A percentile compares a stretch with the other conserved stretches of the same genome.
Conservation (phyloP, 2,113 vertebrate genomes). For the Spea multiplicata region DNA sequence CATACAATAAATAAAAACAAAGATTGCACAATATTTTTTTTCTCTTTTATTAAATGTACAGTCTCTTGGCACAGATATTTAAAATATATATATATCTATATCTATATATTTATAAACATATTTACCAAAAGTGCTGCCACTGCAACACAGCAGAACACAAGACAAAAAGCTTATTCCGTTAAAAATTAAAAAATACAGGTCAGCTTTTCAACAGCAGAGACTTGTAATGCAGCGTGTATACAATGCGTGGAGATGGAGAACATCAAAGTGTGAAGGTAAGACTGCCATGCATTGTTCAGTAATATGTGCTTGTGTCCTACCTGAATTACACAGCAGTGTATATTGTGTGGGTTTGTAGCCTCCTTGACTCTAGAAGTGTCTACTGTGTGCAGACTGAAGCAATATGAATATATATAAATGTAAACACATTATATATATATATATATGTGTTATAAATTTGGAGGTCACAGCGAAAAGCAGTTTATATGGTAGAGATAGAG, state of each 20-base stretch:
- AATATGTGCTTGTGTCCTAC: not conserved
- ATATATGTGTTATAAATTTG: no score
- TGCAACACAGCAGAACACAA: slow-evolving; percentile 25
- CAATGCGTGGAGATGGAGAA: no score
- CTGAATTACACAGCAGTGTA: not conserved
- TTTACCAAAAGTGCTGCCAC: slow-evolving; percentile 30
- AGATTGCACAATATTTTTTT: not conserved
- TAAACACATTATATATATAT: no score
- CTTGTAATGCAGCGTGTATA: not conserved
- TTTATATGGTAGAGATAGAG: no score
- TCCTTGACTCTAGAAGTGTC: no score
- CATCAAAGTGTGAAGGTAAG: no score
- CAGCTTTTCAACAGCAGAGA: slow-evolving; percentile 17
- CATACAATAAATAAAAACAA: not conserved
- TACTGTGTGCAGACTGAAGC: no score
- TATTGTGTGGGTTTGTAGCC: no score
- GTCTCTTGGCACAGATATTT: slow-evolving; percentile 29
- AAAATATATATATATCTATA: slow-evolving; percentile 33
- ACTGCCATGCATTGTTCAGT: not conserved
- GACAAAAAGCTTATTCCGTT: slow-evolving; percentile 6
- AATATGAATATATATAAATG: no score
- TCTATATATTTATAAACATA: slow-evolving; percentile 20
- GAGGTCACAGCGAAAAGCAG: no score
- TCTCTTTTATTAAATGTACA: slow-evolving; percentile 39
- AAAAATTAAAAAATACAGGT: not conserved